Conservation (phyloP, 2,797 vertebrate species). For the Mergus octosetaceus region DNA sequence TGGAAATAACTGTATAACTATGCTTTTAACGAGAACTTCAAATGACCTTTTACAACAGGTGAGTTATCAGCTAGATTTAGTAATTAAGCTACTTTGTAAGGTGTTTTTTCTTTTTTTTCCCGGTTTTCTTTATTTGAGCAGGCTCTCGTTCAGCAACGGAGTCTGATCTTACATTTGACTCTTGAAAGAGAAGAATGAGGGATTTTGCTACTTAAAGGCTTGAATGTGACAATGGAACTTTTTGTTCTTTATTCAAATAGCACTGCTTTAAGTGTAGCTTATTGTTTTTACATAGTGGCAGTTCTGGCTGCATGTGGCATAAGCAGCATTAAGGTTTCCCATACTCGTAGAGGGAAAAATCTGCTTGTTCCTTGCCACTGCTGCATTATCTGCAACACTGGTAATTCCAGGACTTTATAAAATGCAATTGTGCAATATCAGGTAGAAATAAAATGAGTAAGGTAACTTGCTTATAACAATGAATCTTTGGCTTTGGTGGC, state of each 20-base stretch:
- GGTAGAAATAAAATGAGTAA: background rate
- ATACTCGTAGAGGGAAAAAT: background rate
- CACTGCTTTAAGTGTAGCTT: background rate
- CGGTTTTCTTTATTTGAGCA: background rate
- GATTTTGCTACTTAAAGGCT: background rate
- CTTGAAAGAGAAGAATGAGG: background rate
- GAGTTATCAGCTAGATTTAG: background rate
- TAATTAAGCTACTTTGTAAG: background rate
- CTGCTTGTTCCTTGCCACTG: background rate
- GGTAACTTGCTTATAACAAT: background rate
- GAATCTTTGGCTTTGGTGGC: background rate
- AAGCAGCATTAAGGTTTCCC: background rate
- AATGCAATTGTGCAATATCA: background rate
- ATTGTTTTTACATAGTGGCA: background rate
- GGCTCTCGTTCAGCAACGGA: background rate
- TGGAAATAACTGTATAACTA: background rate
- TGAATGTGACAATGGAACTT: background rate
- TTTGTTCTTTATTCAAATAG: background rate
- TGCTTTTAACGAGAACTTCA: background rate
- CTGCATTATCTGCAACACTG: background rate
- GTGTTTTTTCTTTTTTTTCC: background rate
- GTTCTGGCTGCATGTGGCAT: background rate
- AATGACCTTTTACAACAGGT: background rate
- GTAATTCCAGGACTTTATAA: background rate
- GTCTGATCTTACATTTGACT: background rate